These are phyloP conservation scores for Danio kyathit DNA, from an alignment of 2,797 vertebrate genomes.

Conservation along the genomic window DNA sequence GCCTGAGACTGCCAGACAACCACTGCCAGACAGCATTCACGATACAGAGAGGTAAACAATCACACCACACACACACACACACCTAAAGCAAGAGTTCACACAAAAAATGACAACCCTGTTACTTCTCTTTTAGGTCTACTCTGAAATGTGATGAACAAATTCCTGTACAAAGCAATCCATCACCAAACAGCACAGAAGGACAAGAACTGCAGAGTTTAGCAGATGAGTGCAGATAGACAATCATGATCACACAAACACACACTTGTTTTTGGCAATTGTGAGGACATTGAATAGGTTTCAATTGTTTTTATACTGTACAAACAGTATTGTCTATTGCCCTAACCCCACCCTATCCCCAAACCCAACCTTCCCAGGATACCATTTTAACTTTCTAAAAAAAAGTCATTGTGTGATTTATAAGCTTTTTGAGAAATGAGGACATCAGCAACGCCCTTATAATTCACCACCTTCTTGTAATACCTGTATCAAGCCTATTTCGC, in stretches of 20 bases:
- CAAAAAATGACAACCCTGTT: neutral
- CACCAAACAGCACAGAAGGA: conserved; percentile 57
- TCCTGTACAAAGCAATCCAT: conserved; percentile 53
- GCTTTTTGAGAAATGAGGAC: too few species aligned
- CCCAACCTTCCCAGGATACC: too few species aligned
- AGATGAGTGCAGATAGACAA: conserved; percentile 53
- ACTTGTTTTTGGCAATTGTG: too few species aligned
- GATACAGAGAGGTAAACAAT: conserved; percentile 72
- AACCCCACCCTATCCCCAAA: too few species aligned
- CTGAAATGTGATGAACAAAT: conserved; percentile 54
- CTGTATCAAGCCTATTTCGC: too few species aligned
- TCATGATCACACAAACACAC: neutral
- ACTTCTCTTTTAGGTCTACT: conserved; percentile 51
- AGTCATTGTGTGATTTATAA: too few species aligned
- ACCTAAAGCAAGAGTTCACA: neutral
- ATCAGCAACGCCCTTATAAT: too few species aligned
- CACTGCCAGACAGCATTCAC: conserved; percentile 77
- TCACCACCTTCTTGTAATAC: too few species aligned
- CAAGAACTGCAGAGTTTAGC: conserved; percentile 65
- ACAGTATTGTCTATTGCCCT: too few species aligned
- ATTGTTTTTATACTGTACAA: too few species aligned
- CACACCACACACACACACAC: neutral
- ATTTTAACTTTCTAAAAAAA: too few species aligned
- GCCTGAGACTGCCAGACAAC: conserved; percentile 76
- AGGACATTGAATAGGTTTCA: too few species aligned